phyloP scores from a whole-genome alignment of 2,888 invertebrate genomes.

The Girardia tigrina region DNA sequence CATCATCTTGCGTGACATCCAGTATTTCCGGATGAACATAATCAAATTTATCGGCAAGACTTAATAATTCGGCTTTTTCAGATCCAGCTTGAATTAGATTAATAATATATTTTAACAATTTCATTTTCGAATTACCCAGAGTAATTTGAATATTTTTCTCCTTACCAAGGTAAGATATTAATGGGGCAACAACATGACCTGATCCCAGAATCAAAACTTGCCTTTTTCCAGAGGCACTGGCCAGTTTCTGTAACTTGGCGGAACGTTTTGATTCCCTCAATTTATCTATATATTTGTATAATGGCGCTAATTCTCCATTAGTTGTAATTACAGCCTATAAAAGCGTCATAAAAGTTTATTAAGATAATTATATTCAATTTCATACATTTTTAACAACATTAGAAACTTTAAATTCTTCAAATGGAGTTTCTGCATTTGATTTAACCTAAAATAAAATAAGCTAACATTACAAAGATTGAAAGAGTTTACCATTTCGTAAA shows the following conservation, averaged over 20 bases:
- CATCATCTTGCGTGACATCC: constrained; percentile 63
- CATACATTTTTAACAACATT: constrained; percentile 54
- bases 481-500: constrained; percentile 62
- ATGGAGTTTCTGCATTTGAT: constrained; percentile 44
- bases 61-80: constrained; percentile 25
- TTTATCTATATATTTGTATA: constrained; percentile 84
- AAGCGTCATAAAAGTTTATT: not conserved
- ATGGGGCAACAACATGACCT: constrained; percentile 79
- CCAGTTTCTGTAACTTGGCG: constrained; percentile 9
- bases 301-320: constrained; percentile 76
- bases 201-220: constrained; percentile 80
- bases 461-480: too few species aligned
- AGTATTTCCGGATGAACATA: constrained; percentile 64
- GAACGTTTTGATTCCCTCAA: constrained; percentile 56
- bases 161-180: constrained; percentile 79
- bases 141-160: constrained; percentile 69
- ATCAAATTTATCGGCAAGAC: constrained; percentile 61
- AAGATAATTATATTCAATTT: constrained; percentile 41
- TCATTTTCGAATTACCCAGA: constrained; percentile 55
- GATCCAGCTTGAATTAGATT: not conserved
- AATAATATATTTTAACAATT: constrained; percentile 12
- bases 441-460: constrained; percentile 43
- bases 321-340: constrained; percentile 83
- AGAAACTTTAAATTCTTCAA: constrained; percentile 61
- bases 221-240: constrained; percentile 47